A percentile compares a stretch with the other conserved stretches of the same genome.
Evolutionary conservation across 2,888 invertebrate species (phyloP).

Genomic region (Crocallis elinguaria): DNA sequence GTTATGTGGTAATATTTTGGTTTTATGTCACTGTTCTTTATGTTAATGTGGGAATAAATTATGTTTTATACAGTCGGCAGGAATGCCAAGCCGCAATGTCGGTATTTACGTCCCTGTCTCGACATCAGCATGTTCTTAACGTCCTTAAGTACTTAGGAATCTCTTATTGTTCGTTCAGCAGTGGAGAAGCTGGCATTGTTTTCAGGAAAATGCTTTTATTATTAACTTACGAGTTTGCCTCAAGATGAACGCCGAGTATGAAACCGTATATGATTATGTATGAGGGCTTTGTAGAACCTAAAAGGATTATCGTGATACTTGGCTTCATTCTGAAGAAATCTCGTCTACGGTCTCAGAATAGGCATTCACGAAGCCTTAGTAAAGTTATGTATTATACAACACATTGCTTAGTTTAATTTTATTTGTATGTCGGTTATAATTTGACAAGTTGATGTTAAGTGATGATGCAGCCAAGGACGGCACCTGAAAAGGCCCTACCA

Average conservation of each 20-base stretch:
- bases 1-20: conserved; percentile 46
- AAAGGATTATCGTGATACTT: conserved; percentile 10
- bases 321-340: conserved; percentile 11
- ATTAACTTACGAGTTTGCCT: conserved; percentile 7
- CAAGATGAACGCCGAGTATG: conserved; percentile 5
- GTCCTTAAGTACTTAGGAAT: conserved; percentile 11
- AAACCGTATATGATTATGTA: conserved; percentile 12
- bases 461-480: too few relatives aligned
- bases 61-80: conserved; percentile 37
- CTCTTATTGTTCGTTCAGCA: conserved; percentile 19
- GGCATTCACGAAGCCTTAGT: background rate
- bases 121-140: conserved; percentile 31
- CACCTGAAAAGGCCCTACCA: too few relatives aligned
- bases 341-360: background rate
- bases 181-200: conserved; percentile 12
- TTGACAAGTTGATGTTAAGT: too few relatives aligned
- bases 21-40: conserved; percentile 45
- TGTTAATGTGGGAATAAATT: conserved; percentile 49
- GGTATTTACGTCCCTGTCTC: conserved; percentile 20
- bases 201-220: background rate
- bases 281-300: conserved; percentile 1
- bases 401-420: too few relatives aligned
- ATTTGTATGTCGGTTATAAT: too few relatives aligned
- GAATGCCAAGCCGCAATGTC: conserved; percentile 32
- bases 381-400: too few relatives aligned